Evolutionary conservation across 2,113 vertebrate species (phyloP), one percentile per base, ranked within the genome.

Genomic region (Zosterops borbonicus): DNA sequence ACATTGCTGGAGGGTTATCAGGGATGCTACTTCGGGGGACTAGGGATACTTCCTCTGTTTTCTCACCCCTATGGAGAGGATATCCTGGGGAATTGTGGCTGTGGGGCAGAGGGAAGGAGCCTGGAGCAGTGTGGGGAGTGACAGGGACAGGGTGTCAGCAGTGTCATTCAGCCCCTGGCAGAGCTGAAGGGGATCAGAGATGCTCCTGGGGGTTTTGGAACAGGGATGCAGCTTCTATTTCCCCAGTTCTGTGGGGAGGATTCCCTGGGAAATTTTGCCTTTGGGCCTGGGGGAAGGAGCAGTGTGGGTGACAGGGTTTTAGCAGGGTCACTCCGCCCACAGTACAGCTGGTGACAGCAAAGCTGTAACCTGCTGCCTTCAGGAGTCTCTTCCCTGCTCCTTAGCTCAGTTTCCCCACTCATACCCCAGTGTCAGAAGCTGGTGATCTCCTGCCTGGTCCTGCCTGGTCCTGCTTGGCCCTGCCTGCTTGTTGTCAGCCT

Each of bases 31-130:
- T 69, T 27, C 27, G 63, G 14, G 23, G 41, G 8, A 29, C 20
- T 39, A 6, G 28, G n/a, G 50, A 31, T 41, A 9, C 16, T 21
- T 46, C 25, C 33, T 15, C 21, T 63, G 5, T 35, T 55, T 33
- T 68, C 58, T 46, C 33, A 35, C 3, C 28, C 5, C 4, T 18
- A 2, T 0, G 0, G 37, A 47, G 69, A 46, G 37, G 22, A 63
- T 82, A 37, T 56, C 55, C 23, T 27, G 42, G 37, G 44, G 31
- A 74, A n/a, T 22, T 28, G 31, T 21, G n/a, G 21, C 59, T 47
- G 16, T 37, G 81, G 53, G 42, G 59, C 53, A 56, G 64, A 55
- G 47, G 59, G 37, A 39, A 25, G 47, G 29, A 42, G 46, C 18
- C 6, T 2, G 35, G 33, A 74, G 31, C 69, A 21, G 50, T 4